A percentile compares a stretch with the other conserved stretches of the same genome.
Conservation (phyloP, 2,797 vertebrate species). For the Xyrichtys novacula region DNA sequence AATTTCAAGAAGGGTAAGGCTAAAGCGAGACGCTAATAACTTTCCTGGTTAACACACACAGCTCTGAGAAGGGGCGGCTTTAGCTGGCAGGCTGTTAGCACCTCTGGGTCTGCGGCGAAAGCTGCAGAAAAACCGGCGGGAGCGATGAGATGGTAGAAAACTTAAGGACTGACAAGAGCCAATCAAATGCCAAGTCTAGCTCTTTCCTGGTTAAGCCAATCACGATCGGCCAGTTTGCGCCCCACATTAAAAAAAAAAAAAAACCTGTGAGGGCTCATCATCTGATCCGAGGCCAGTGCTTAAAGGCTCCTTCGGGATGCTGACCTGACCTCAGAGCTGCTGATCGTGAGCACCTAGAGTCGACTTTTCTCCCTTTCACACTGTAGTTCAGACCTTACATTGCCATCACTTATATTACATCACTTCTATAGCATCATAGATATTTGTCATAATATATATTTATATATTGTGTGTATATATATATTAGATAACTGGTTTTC, state of each 20-base stretch:
- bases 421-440: conserved; percentile 80
- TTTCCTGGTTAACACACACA: conserved; percentile 58
- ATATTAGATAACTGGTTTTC: conserved; percentile 85
- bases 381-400: conserved; percentile 78
- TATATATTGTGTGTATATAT: conserved; percentile 64
- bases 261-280: conserved; percentile 28
- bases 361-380: conserved; percentile 63
- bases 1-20: conserved; percentile 42
- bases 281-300: conserved; percentile 57
- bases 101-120: conserved; percentile 53
- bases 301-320: conserved; percentile 48
- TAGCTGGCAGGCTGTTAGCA: conserved; percentile 58
- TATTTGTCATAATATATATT: conserved; percentile 71
- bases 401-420: conserved; percentile 82
- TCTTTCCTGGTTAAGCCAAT: conserved; percentile 37
- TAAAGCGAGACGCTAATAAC: conserved; percentile 60
- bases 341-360: conserved; percentile 62
- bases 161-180: conserved; percentile 29
- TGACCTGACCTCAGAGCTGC: conserved; percentile 72
- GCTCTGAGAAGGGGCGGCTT: conserved; percentile 54
- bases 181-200: conserved; percentile 11
- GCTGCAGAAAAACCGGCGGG: conserved; percentile 44
- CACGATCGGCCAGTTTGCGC: conserved; percentile 31
- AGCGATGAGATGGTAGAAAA: conserved; percentile 54
- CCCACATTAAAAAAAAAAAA: conserved; percentile 33